Evolutionary conservation across 2,113 vertebrate species (phyloP), one percentile per base, ranked within the genome.

Genomic region (Canis aureus): DNA sequence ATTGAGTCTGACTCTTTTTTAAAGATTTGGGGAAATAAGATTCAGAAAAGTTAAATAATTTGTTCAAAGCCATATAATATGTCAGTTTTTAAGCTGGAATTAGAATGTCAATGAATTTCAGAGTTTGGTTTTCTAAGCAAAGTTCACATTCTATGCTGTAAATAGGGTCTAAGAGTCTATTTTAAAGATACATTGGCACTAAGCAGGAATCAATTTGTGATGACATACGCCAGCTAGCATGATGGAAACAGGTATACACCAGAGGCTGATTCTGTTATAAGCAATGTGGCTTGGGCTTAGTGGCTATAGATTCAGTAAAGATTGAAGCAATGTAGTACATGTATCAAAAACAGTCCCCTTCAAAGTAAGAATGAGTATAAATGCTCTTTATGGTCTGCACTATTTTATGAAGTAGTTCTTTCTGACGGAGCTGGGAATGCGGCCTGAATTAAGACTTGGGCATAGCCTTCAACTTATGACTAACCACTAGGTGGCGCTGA

Each of bases 401-500:
- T 82, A 3, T 67, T 55, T 17, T 89, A 51, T 38, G 29, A 92
- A 53, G 25, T n/a, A 49, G 22, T 35, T 89, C 19, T 94, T 86
- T 66, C 73, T 84, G n/a, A 78, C n/a, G 27, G 64, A 95, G 4
- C 62, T 49, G 7, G n/a, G 8, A 15, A 49, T 53, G 23, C n/a
- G 57, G 43, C 3, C 78, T 74, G 25, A 84, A 69, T 19, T 19
- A 60, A 19, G 23, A 71, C 85, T 84, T 51, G 3, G 8, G 4
- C 2, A 3, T 11, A 53, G 32, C 16, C 10, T 95, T 81, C 49
- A 25, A 38, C 57, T 71, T 62, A 57, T 2, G 15, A 69, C 53
- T 35, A 25, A 80, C 96, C 97, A 93, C 91, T 97, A 97, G 97
- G 96, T 97, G 97, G 93, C 86, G 57, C 43, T 86, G 93, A 94